A percentile compares a stretch with the other conserved stretches of the same genome.
Conservation (phyloP, 2,113 vertebrate genomes). For the Opisthocomus hoazin region DNA sequence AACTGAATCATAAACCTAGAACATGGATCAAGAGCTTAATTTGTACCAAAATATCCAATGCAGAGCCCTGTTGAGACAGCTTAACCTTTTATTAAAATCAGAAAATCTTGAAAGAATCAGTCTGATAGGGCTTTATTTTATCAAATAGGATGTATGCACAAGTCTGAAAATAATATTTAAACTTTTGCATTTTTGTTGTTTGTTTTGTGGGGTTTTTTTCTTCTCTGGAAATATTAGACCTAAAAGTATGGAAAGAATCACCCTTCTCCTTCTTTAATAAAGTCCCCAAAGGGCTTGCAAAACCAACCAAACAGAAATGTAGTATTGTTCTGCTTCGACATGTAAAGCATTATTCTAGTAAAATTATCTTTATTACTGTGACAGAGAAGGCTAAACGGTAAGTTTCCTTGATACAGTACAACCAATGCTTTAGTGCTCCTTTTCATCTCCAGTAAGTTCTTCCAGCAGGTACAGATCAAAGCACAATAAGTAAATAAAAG, state of each 20-base stretch:
- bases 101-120: not conserved
- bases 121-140: not conserved
- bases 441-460: not conserved
- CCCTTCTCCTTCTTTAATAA: conserved; percentile 17
- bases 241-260: not conserved
- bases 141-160: not conserved
- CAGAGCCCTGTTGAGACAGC: not conserved
- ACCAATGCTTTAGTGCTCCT: not conserved
- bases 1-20: not conserved
- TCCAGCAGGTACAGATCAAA: conserved; percentile 15
- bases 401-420: conserved; percentile 1
- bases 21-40: not conserved
- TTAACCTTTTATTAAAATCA: not conserved
- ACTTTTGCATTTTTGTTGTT: not conserved
- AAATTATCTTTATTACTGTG: conserved; percentile 1
- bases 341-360: conserved; percentile 36
- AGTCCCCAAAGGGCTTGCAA: not conserved
- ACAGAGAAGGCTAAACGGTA: conserved; percentile 4
- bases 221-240: not conserved
- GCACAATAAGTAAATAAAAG: not conserved
- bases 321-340: not conserved
- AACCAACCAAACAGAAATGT: conserved; percentile 20
- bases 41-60: not conserved
- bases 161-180: not conserved
- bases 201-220: not conserved